Evolutionary conservation across 2,797 vertebrate genomes (phyloP).

Genomic region (Pseudomugil gertrudae): DNA sequence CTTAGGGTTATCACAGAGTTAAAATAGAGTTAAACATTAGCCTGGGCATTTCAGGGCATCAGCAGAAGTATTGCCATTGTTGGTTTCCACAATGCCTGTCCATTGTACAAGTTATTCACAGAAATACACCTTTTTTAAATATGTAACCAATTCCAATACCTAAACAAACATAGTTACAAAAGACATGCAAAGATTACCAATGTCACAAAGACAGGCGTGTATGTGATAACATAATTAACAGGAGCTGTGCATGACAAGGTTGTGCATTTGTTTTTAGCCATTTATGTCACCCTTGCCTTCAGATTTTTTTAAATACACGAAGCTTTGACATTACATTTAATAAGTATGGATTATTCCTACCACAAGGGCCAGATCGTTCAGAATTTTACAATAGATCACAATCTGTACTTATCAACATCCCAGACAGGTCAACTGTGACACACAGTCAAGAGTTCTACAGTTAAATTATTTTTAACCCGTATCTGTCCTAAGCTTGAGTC

Average conservation of each 20-base stretch:
- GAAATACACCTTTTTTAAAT: neutral
- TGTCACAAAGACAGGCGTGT: neutral
- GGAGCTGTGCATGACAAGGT: neutral
- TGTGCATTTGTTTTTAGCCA: conserved; percentile 8
- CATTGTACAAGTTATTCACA: no score
- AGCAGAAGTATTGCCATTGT: no score
- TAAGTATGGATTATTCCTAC: conserved; percentile 12
- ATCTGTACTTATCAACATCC: neutral
- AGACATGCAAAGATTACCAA: neutral
- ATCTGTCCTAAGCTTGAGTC: neutral
- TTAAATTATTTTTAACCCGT: neutral
- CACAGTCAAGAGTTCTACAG: neutral
- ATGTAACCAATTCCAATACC: neutral
- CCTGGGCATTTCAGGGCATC: neutral
- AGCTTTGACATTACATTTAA: conserved; percentile 6
- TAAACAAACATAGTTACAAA: neutral
- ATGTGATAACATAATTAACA: neutral
- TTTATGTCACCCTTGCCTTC: neutral
- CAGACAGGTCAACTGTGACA: conserved; percentile 4
- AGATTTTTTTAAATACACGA: conserved; percentile 1
- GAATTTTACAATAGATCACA: conserved; percentile 3
- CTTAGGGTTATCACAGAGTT: neutral
- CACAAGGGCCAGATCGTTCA: conserved; percentile 1
- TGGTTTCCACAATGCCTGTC: no score
- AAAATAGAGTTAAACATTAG: conserved; percentile 5